Conservation (phyloP, 64 coral and sea anemone species). For the Porites australiensis region DNA sequence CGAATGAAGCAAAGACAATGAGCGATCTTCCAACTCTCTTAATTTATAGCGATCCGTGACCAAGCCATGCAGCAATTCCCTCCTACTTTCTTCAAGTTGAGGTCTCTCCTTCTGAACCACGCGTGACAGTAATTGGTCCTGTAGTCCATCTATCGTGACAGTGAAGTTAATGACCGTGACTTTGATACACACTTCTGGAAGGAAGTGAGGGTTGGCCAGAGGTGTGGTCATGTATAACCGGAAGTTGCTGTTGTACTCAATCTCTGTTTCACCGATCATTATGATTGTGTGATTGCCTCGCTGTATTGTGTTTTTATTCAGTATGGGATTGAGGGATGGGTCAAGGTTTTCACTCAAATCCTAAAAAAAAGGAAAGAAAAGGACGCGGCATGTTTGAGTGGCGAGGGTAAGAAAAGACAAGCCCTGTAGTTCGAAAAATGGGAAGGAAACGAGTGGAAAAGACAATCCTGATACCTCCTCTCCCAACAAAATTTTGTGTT, state of each 20-base stretch:
- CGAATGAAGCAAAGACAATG: conserved; percentile 79
- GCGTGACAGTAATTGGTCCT: conserved; percentile 97
- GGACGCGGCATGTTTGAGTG: too few relatives aligned
- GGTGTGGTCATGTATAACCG: conserved; percentile 91
- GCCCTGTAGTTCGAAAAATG: not conserved
- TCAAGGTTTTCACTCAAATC: conserved; percentile 87
- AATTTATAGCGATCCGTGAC: conserved; percentile 89
- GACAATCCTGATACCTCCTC: too few relatives aligned
- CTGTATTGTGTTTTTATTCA: conserved; percentile 70
- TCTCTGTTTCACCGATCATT: conserved; percentile 80
- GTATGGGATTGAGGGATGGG: conserved; percentile 82
- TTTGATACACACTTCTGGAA: conserved; percentile 94
- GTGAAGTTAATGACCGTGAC: conserved; percentile 95
- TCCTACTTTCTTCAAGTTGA: conserved; percentile 82
- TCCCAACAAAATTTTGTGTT: too few relatives aligned
- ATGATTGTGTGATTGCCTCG: conserved; percentile 80
- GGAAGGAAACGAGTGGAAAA: too few relatives aligned
- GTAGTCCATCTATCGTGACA: conserved; percentile 95
- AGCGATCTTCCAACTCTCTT: conserved; percentile 88
- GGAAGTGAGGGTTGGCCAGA: conserved; percentile 88
- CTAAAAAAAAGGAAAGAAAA: conserved; percentile 25
- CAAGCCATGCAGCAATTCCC: conserved; percentile 66
- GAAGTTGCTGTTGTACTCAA: conserved; percentile 98
- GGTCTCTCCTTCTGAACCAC: conserved; percentile 85
- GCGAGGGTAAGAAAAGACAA: not conserved